Conservation (phyloP, 2,888 invertebrate species). For the Gari tellinella region DNA sequence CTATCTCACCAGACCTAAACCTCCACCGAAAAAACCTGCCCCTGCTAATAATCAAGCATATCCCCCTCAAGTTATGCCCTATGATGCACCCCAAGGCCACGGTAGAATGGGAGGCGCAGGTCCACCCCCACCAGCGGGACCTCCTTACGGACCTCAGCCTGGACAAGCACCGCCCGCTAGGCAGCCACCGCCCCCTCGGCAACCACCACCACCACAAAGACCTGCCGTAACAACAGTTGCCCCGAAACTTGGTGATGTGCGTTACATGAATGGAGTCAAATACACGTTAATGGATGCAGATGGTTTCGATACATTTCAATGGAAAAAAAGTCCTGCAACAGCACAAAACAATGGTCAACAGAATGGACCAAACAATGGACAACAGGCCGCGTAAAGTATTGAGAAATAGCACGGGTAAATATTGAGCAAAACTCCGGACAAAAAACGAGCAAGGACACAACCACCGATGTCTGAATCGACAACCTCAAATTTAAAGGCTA, state of each 20-base stretch:
- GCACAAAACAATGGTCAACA: too few species aligned
- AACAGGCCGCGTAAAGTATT: too few species aligned
- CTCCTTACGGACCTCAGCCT: background rate
- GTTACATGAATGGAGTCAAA: slow-evolving; percentile 12
- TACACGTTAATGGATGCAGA: slow-evolving; percentile 38
- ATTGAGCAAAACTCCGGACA: too few species aligned
- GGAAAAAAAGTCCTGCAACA: too few species aligned
- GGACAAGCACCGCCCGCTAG: background rate
- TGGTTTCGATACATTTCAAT: slow-evolving; percentile 39
- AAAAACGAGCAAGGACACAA: too few species aligned
- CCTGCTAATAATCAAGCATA: background rate
- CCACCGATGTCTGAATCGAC: too few species aligned
- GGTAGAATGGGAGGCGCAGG: background rate
- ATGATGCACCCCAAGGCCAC: background rate
- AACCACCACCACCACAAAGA: background rate
- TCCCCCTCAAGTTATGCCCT: background rate
- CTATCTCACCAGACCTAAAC: background rate
- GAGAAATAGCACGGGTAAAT: too few species aligned
- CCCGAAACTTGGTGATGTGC: slow-evolving; percentile 29
- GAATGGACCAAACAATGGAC: too few species aligned
- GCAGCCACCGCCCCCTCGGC: slow-evolving; percentile 1
- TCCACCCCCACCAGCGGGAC: background rate
- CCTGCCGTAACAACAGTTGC: slow-evolving; percentile 10
- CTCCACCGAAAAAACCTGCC: background rate
- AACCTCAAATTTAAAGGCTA: too few species aligned